Evolutionary conservation across 1,140 invertebrate species (phyloP), one percentile per base, ranked within the genome.

Genomic region (Drosophila mojavensis): DNA sequence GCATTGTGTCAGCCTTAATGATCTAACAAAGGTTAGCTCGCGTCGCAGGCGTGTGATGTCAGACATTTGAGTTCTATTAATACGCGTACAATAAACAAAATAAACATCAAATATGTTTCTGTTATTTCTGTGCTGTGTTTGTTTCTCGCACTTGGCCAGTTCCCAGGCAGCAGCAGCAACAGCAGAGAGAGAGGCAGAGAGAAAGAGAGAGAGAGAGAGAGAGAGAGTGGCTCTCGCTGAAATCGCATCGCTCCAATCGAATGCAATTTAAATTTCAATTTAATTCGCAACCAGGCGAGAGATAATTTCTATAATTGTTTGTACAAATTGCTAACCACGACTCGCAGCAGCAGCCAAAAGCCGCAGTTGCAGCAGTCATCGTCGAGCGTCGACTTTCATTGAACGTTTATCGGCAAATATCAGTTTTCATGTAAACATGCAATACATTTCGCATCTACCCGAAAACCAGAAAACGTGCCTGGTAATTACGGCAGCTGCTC

Each of bases 241-340:
- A 72, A 85, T 85, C 82, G 72, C 66, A 51, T 26, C 48, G 60
- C 64, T 13, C 58, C 72, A 75, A 84, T 85, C 81, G 83, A 88
- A 79, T 88, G 83, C 83, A 86, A 86, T 88, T 86, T 88, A 84
- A 89, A 89, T 89, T 89, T 89, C 84, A 89, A 89, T 89, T 89
- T 89, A 89, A 89, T 89, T 89, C 80, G 78, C 70, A 70, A 56
- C 64, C 70, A 75, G 75, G 80, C 79, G 70, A 89, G 83, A 89
- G 84, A 89, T 89, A 89, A 89, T 89, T 89, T 89, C 80, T 89
- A 89, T 89, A 89, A 89, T 89, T 89, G 84, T 89, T 86, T 89
- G 70, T 83, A 89, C 84, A 89, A 89, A 89, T 89, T 89, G 80
- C 70, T 78, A 82, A 78, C 84, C 85, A 89, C 83, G 80, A 83